phyloP scores from a whole-genome alignment of 2,797 vertebrate genomes.

The Melopsittacus undulatus region DNA sequence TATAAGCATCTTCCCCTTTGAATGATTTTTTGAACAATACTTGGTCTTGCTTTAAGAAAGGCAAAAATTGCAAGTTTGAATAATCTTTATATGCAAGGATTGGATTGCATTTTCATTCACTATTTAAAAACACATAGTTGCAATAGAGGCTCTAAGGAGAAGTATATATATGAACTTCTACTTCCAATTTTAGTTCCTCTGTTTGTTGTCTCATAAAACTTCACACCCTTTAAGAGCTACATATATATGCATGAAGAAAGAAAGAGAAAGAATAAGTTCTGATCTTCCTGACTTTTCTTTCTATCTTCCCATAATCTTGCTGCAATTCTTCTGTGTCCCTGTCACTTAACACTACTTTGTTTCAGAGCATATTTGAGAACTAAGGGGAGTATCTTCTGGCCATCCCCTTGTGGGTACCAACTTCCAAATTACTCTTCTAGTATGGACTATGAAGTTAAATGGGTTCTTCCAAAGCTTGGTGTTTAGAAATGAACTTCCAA shows the following conservation, averaged over 20 bases:
- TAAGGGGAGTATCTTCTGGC: neutral
- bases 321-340: neutral
- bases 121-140: neutral
- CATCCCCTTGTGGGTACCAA: fast-evolving
- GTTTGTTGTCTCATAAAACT: neutral
- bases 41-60: neutral
- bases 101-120: neutral
- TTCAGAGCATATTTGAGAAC: neutral
- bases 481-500: neutral
- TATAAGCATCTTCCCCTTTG: neutral
- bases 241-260: neutral
- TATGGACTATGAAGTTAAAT: neutral
- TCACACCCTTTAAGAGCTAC: neutral
- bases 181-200: constrained; percentile 10
- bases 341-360: neutral
- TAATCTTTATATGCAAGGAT: neutral
- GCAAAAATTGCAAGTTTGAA: neutral
- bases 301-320: fast-evolving
- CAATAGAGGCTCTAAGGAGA: neutral
- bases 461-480: neutral
- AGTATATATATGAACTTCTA: neutral
- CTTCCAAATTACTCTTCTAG: neutral
- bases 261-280: neutral
- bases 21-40: neutral
- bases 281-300: neutral